Base-by-base conservation (phyloP, 2,888 invertebrate genomes). In the Anoplius nigerrimus region DNA sequence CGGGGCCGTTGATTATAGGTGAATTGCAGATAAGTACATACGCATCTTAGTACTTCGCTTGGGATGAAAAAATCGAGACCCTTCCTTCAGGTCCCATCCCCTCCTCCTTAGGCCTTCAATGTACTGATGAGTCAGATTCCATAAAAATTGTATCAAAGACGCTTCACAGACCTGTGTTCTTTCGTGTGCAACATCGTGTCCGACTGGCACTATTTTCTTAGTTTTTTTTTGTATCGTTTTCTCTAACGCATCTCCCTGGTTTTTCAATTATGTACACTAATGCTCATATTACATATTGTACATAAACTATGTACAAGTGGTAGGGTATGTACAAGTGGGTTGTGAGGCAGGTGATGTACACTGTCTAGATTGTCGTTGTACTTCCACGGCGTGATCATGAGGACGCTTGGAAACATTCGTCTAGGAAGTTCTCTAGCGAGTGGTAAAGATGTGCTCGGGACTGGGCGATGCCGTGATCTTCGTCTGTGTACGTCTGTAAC, bases 361-460 rank as follows among this genome's bases (percentile, higher is more conserved):
- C 60, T 59, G 51, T 73, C 63, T 77, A 76, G 71, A 76, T 76
- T 74, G 71, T 72, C 76, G 56, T 69, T 61, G 59, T 46, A 57
- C 53, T 52, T 57, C 55, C n/a, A 45, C 48, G 67, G 57, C 27
- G 67, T 75, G 74, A 83, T 84, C 83, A 86, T 78, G 84, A 82
- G 46, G 76, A 77, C 70, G 82, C 81, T 53, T 88, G 85, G 79
- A 91, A 92, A 83, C 92, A 93, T 76, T 91, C 91, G 76, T 91
- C 90, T 63, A 96, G 91, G 91, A 97, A 98, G 85, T 94, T 93
- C 87, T 97, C 96, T 84, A 98, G 89, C 0, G 95, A 95, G 88
- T 97, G 96, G 88, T 97, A 98, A 27, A 98, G 91, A 90, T 98
- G 98, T 11, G 94, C 94, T 71, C 95, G 92, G 2, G 97, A 95